A percentile compares a stretch with the other conserved stretches of the same genome.
Evolutionary conservation across 2,888 invertebrate genomes (phyloP).

Genomic region (Ptychoptera albimana): DNA sequence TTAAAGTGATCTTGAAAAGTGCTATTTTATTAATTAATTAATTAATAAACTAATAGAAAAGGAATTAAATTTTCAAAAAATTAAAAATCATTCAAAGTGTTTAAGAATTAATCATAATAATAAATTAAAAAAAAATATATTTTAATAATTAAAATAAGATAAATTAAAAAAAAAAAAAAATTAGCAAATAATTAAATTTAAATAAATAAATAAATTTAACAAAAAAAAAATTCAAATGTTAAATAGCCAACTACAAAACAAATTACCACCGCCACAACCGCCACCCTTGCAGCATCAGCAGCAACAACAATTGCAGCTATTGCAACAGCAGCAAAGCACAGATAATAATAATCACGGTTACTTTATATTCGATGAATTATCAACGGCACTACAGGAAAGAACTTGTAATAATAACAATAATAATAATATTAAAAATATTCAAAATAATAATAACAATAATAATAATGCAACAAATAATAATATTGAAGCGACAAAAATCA

Average conservation of each 20-base stretch:
- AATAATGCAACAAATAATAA: too few relatives aligned
- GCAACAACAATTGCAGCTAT: slow-evolving; percentile 8
- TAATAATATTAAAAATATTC: too few relatives aligned
- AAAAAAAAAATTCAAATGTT: slow-evolving; percentile 13
- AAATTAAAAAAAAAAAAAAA: background rate
- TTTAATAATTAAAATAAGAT: background rate
- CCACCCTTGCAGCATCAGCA: slow-evolving; percentile 12
- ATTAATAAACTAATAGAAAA: too few relatives aligned
- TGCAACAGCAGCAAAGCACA: slow-evolving; percentile 13
- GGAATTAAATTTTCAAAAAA: too few relatives aligned
- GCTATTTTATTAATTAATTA: too few relatives aligned
- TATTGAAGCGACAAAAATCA: too few relatives aligned
- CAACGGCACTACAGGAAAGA: slow-evolving; percentile 12
- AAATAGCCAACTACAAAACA: slow-evolving; percentile 15
- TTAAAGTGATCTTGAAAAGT: too few relatives aligned
- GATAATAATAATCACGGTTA: slow-evolving; percentile 7
- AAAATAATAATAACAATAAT: too few relatives aligned
- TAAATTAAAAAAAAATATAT: too few relatives aligned
- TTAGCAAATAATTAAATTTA: background rate
- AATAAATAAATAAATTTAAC: background rate
- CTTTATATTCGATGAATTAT: slow-evolving; percentile 13
- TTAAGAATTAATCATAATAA: too few relatives aligned
- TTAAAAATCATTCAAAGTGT: too few relatives aligned
- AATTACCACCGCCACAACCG: slow-evolving; percentile 10
- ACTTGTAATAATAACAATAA: background rate